Base-by-base conservation (phyloP, 2,888 invertebrate genomes). In the Habroteleia sp. region DNA sequence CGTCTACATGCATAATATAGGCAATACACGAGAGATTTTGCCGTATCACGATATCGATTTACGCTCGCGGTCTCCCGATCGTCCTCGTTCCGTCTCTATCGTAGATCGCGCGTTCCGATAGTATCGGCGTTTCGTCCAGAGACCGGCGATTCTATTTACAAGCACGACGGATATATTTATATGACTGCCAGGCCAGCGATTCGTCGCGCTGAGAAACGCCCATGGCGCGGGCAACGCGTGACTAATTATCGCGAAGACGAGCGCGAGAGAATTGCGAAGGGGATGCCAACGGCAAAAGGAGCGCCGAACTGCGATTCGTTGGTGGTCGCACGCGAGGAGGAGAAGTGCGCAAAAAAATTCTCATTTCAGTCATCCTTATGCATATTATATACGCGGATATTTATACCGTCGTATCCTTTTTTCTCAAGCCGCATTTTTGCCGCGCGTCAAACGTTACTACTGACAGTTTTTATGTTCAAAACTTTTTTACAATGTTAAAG, bases 31-130 rank as follows among this genome's bases (percentile, higher is more conserved):
- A 23, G 37, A 37, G 58, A 63, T 74, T 74, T 37, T 75, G 80
- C 78, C 72, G 78, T 80, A 81, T 82, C 80, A 77, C 74, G 83
- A 79, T 82, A 79, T 78, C 77, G 82, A 83, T 83, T 82, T 80
- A 79, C 76, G 77, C 77, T 78, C 78, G 78, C 77, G 78, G 79
- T 80, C n/a, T n/a, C 80, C 69, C 80, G 73, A 76, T 72, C 78
- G 69, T 63, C 63, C 62, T 54, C 48, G 60, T 17, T 46, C 10
- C 60, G 39, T 65, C 60, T 58, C 63, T 37, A 52, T 71, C 71
- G 60, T 81, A 79, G 74, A 82, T 82, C 81, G 77, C 77, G 77
- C 75, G 74, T 62, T 54, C 77, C 77, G 81, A 82, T 80, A 79
- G 75, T 77, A 62, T 54, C 73, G 71, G 68, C 72, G 76, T 79